These are phyloP conservation scores for Enteromius afrohamiltoni DNA, from an alignment of 2,797 vertebrate genomes.

Conservation along the genomic window DNA sequence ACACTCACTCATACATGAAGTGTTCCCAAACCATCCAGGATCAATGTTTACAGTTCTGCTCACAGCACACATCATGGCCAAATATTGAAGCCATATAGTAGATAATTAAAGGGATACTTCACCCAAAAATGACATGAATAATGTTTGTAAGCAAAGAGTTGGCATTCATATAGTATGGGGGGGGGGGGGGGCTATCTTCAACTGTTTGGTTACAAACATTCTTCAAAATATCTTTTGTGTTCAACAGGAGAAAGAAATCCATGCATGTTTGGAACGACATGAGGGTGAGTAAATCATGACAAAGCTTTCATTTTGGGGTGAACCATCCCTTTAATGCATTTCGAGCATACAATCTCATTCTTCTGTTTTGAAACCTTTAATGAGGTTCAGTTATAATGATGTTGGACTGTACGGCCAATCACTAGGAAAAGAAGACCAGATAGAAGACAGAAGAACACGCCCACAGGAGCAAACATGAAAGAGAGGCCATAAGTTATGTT, in stretches of 20 bases:
- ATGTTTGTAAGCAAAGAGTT: neutral
- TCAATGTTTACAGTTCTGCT: conserved; percentile 31
- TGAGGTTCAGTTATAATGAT: conserved; percentile 76
- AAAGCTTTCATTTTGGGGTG: neutral
- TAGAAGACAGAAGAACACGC: conserved; percentile 89
- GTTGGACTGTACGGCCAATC: conserved; percentile 85
- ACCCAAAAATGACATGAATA: neutral
- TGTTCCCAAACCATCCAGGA: conserved; percentile 55
- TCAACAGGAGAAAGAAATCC: neutral
- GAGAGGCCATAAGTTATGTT: conserved; percentile 88
- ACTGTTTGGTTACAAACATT: neutral
- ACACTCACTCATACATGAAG: conserved; percentile 41
- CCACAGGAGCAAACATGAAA: conserved; percentile 91
- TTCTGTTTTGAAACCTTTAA: conserved; percentile 43
- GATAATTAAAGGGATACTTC: neutral
- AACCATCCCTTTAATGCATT: neutral
- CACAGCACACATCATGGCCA: conserved; percentile 11
- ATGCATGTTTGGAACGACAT: neutral
- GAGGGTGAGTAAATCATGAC: neutral
- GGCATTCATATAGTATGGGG: neutral
- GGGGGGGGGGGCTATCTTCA: too few relatives aligned
- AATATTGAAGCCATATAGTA: conserved; percentile 21
- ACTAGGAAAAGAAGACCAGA: conserved; percentile 91
- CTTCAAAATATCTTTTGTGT: neutral
- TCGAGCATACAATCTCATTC: neutral